Base-by-base conservation (phyloP, 2,888 invertebrate species). In the Rutpela maculata region DNA sequence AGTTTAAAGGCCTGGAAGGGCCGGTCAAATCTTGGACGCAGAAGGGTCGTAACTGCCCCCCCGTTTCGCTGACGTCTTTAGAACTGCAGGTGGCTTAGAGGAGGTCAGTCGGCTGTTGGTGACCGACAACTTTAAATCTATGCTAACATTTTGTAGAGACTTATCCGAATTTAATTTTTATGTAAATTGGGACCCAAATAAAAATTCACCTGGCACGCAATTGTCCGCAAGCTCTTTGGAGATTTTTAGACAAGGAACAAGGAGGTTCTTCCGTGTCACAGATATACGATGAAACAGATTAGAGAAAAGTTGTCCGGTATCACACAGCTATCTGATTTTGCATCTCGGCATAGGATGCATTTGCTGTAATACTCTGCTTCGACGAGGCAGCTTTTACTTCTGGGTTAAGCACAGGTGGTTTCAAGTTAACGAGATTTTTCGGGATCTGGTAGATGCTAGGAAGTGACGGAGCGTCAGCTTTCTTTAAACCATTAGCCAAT, bases 181-280 rank as follows among this genome's bases (percentile, higher is more conserved):
- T 6, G 11, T 60, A 3, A 50, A 15, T 2, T 50, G 15, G 2
- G 50, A 15, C 15, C 50, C 50, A 15, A 50, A 50, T 15, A 50
- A 80, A 73, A 73, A 57, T 67, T 75, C 56, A 11, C 17, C 69
- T 56, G 75, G 63, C 50, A 35, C 35, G 18, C 69, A 75, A 19
- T 18, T 19, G 7, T 75, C 69, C 6, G 35, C 75, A 15, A 63
- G 12, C 4, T 75, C 69, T 38, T 75, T 75, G 1, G 15, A 12
- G 11, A 12, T 60, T 26, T 68, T 75, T 7, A 75, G 31, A 11
- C 62, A 19, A 22, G 75, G 75, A 56, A 56, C 63, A 22, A 75
- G 26, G 1, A 69, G 17, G 43, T 75, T 68, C 19, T 69, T 69
- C 9, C 69, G 68, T 19, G 69, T 75, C 31, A 75, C 56, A 19